Percentiles rank a stretch among this genome's conserved stretches.
Conservation (phyloP, 2,113 vertebrate genomes). For the Phylloscopus whistleri region DNA sequence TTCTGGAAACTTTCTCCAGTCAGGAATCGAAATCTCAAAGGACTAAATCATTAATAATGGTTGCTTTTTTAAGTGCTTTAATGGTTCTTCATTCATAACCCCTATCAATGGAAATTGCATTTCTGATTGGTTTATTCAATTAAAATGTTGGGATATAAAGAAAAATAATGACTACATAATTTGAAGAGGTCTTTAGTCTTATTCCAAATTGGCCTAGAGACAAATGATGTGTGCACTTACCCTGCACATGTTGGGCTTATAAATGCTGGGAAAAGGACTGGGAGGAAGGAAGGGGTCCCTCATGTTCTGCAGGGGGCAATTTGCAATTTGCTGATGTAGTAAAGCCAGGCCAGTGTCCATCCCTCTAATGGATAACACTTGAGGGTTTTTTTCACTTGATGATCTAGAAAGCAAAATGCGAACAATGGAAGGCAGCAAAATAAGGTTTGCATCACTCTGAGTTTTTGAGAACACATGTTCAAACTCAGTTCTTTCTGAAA, state of each 20-base stretch:
- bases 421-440: not conserved
- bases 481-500: not conserved
- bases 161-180: not conserved
- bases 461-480: not conserved
- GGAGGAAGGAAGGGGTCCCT: not conserved
- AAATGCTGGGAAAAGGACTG: not conserved
- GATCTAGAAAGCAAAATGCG: not conserved
- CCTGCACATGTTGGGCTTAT: rapidly evolving
- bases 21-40: not conserved
- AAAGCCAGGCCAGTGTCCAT: not conserved
- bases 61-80: slow-evolving; percentile 65
- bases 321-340: rapidly evolving
- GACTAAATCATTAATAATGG: slow-evolving; percentile 30
- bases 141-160: not conserved
- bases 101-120: not conserved
- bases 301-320: rapidly evolving
- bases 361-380: not conserved
- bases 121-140: slow-evolving; percentile 1
- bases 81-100: slow-evolving; percentile 40
- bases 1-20: not conserved
- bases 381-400: not conserved
- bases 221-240: not conserved
- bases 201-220: not conserved
- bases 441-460: not conserved
- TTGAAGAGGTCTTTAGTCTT: not conserved